These are phyloP conservation scores for Hoplostethus mediterraneus DNA, from an alignment of 2,797 vertebrate species.

Conservation along the genomic window DNA sequence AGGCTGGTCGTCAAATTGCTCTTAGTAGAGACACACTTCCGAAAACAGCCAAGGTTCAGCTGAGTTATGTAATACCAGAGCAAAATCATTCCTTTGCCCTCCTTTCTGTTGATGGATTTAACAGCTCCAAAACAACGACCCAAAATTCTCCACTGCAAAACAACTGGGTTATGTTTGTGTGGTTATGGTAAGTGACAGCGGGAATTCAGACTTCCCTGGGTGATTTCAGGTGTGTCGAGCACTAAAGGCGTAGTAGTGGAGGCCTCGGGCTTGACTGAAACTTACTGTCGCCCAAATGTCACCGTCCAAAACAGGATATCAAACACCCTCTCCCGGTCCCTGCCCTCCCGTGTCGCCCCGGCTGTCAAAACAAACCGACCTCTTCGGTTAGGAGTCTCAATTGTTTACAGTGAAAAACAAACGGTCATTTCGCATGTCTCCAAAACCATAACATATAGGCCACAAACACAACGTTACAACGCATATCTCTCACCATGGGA, in stretches of 20 bases:
- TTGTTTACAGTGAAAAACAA: neutral
- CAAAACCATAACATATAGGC: constrained; percentile 39
- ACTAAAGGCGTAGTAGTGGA: constrained; percentile 15
- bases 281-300: constrained; percentile 42
- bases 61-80: constrained; percentile 69
- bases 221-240: constrained; percentile 60
- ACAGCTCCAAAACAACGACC: constrained; percentile 44
- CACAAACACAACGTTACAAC: constrained; percentile 41
- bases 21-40: constrained; percentile 58
- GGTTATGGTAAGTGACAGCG: constrained; percentile 9
- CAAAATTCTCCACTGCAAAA: constrained; percentile 15
- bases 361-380: constrained; percentile 63
- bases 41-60: constrained; percentile 67
- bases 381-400: constrained; percentile 6
- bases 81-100: constrained; percentile 39
- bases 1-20: constrained; percentile 63
- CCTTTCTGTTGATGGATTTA: constrained; percentile 63
- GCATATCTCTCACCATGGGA: constrained; percentile 8
- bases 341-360: constrained; percentile 1
- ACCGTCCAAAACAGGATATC: constrained; percentile 36
- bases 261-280: constrained; percentile 40
- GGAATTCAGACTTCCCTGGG: constrained; percentile 35
- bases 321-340: constrained; percentile 3
- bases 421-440: neutral
- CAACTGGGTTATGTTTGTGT: neutral